Evolutionary conservation across 2,113 vertebrate genomes (phyloP), one percentile per base, ranked within the genome.

Genomic region (Oncorhynchus clarkii): DNA sequence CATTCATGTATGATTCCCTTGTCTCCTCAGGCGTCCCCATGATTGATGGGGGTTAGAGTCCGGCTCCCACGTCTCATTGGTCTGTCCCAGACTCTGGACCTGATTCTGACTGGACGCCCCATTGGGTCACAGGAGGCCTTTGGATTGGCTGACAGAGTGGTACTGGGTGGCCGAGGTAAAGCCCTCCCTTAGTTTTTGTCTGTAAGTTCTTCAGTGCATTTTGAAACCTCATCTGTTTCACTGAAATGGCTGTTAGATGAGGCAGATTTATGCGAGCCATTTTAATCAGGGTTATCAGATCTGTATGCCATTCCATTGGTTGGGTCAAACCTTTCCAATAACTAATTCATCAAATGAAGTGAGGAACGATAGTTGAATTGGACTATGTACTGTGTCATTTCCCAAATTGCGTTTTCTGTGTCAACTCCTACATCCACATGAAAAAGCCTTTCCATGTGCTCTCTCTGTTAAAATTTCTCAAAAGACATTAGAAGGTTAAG

Each of bases 61-160:
- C 87, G 90, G 45, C 78, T 92, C 22, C 89, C 90, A 2, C 82
- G 78, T 85, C 87, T 94, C 81, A 94, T 92, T 81, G 93, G 93
- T 74, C 85, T 93, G 62, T 86, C 88, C 8, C 87, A 88, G 84
- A 92, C 90, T 66, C 82, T 93, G 60, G 90, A 92, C 87, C 85
- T 93, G 29, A 90, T 91, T 86, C 81, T 91, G 79, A 94, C 92
- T 27, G 92, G 90, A 13, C 79, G 89, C n/a, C 86, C 92, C 20
- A 73, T 91, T 5, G 78, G 85, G 71, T 86, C 92, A 18, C 93
- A 94, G 85, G 92, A 96, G 87, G 94, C 92, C n/a, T 92, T 90
- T 67, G 89, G 92, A 70, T 75, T 94, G 71, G 89, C 91, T 72
- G 92, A 94, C 84, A 83, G 87, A 54, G 87, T 94, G 1, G 88